These are phyloP conservation scores for Etheostoma perlongum DNA, from an alignment of 2,797 vertebrate genomes.

Conservation along the genomic window DNA sequence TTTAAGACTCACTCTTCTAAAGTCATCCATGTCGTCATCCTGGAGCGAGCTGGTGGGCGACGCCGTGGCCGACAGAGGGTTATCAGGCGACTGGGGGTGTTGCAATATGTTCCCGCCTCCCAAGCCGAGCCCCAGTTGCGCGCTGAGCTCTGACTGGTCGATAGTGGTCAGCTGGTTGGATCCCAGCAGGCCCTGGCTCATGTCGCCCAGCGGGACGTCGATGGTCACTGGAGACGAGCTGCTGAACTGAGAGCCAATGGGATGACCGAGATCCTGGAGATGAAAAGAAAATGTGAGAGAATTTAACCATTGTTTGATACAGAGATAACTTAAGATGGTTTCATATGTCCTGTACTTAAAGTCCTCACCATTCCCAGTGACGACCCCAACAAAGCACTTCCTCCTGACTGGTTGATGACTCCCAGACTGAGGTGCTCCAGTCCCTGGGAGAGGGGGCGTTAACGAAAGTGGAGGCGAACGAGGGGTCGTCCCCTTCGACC, in stretches of 20 bases:
- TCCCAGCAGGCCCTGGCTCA: slow-evolving; percentile 88
- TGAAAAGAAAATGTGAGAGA: not conserved
- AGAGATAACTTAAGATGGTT: accelerated
- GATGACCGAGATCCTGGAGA: slow-evolving; percentile 89
- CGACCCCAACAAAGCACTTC: slow-evolving; percentile 79
- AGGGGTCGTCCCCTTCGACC: slow-evolving; percentile 84
- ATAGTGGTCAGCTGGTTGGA: slow-evolving; percentile 93
- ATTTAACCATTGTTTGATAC: accelerated
- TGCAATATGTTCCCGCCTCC: slow-evolving; percentile 87
- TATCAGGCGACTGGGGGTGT: slow-evolving; percentile 87
- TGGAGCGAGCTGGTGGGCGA: slow-evolving; percentile 91
- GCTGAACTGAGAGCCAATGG: slow-evolving; percentile 91
- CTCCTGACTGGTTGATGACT: slow-evolving; percentile 81
- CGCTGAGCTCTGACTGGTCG: slow-evolving; percentile 93
- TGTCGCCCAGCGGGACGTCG: slow-evolving; percentile 91
- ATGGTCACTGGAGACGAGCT: slow-evolving; percentile 93
- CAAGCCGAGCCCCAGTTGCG: slow-evolving; percentile 91
- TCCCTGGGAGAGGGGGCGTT: slow-evolving; percentile 78
- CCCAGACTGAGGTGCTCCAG: slow-evolving; percentile 85
- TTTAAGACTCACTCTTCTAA: slow-evolving; percentile 84
- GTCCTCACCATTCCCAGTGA: slow-evolving; percentile 84
- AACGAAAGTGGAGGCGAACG: slow-evolving; percentile 84
- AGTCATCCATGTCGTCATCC: slow-evolving; percentile 92
- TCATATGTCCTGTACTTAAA: not conserved
- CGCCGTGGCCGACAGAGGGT: slow-evolving; percentile 87